Base-by-base conservation (phyloP, 2,797 vertebrate genomes). In the Myiotriccus ornatus region DNA sequence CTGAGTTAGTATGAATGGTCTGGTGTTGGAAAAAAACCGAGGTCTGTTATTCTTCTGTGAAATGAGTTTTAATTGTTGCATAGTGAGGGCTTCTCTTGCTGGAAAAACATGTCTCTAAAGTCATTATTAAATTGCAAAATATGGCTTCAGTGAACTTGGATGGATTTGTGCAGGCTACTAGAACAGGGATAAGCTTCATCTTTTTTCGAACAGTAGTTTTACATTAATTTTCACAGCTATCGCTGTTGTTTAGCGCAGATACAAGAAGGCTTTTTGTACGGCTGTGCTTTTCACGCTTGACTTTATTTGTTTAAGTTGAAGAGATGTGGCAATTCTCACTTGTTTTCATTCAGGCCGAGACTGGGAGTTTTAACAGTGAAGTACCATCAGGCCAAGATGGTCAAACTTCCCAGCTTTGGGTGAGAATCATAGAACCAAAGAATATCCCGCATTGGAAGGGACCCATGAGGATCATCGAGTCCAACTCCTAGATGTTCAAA, bases 151-250 rank as follows among this genome's bases (percentile, higher is more conserved):
- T 94, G 89, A 85, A 81, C 73, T 88, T 90, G 77, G 86, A 43
- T 71, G 62, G 82, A 88, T 86, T 95, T 94, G 65, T 94, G 80
- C 83, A 94, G 63, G 56, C 59, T 91, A 3, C 63, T 86, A 60
- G 76, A 90, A 82, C 55, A 59, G 27, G 47, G 49, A 94, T 82
- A 56, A 88, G 52, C 70, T 56, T 84, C 67, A 88, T 73, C 34
- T 16, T 74, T 70, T 79, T 91, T 53, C 69, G 88, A 74, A 57
- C 74, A 70, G 62, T 47, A 49, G 34, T 63, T 90, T 90, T 86
- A 68, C 70, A 60, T 94, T 70, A 67, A 84, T 96, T 91, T 94
- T 91, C 68, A 44, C 69, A 77, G 63, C 39, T 87, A 25, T 46
- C 37, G 8, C 0, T 76, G 67, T 79, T 90, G 20, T 86, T 92